phyloP scores from a whole-genome alignment of 2,888 invertebrate species.

The Acleris sparsana region DNA sequence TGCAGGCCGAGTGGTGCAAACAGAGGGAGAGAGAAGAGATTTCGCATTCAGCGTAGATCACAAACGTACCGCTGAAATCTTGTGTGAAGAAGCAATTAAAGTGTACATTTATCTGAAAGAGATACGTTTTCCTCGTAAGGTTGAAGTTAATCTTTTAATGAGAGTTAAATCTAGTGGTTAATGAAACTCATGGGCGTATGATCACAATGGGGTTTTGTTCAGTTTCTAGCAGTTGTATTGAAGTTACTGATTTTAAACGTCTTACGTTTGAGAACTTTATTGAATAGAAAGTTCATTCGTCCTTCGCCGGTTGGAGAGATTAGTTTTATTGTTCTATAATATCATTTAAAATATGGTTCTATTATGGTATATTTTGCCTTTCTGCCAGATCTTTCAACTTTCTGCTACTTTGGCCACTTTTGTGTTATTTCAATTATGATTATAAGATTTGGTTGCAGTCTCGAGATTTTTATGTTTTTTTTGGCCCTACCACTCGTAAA shows the following conservation, averaged over 20 bases:
- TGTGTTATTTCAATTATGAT: too few relatives aligned
- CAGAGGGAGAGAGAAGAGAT: conserved; percentile 68
- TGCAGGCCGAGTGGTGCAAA: conserved; percentile 59
- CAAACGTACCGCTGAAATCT: conserved; percentile 68
- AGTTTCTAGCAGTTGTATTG: not conserved
- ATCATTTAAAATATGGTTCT: too few relatives aligned
- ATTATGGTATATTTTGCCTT: too few relatives aligned
- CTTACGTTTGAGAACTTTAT: conserved; percentile 8
- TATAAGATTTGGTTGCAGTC: too few relatives aligned
- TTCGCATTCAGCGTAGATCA: conserved; percentile 63
- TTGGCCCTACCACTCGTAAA: too few relatives aligned
- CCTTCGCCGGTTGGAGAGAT: not conserved
- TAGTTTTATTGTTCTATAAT: not conserved
- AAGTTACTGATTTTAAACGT: conserved; percentile 11
- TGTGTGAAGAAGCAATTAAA: conserved; percentile 80
- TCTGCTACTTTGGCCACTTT: too few relatives aligned
- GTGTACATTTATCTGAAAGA: conserved; percentile 72
- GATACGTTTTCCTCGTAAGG: conserved; percentile 59
- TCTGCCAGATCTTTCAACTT: too few relatives aligned
- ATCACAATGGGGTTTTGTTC: conserved; percentile 13
- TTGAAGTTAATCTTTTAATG: conserved; percentile 54
- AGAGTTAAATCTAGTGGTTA: conserved; percentile 59
- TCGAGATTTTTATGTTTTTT: too few relatives aligned
- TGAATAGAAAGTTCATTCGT: conserved; percentile 15
- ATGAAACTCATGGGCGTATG: conserved; percentile 43